Evolutionary conservation across 2,888 invertebrate species (phyloP).

Genomic region (Junonia oenone): DNA sequence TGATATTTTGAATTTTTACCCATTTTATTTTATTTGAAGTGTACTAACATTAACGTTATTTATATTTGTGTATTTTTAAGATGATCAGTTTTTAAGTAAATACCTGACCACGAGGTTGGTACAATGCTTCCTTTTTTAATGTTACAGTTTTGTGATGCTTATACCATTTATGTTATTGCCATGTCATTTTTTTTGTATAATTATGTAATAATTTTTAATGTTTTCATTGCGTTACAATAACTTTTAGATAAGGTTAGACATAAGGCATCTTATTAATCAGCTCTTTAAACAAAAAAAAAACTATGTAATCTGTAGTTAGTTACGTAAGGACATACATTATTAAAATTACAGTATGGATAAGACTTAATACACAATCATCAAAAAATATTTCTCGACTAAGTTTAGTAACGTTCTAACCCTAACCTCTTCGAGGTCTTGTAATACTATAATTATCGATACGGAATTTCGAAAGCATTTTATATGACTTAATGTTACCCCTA

Average conservation of each 20-base stretch:
- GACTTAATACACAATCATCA: constrained; percentile 8
- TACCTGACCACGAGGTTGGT: constrained; percentile 44
- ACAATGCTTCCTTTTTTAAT: constrained; percentile 71
- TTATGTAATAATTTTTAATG: constrained; percentile 47
- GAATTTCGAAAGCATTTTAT: constrained; percentile 55
- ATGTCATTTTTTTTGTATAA: constrained; percentile 42
- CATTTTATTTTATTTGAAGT: constrained; percentile 59
- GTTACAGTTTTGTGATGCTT: constrained; percentile 58
- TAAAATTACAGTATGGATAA: constrained; percentile 17
- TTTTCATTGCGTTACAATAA: constrained; percentile 66
- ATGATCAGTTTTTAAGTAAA: constrained; percentile 39
- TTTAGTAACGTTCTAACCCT: constrained; percentile 23
- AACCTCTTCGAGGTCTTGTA: constrained; percentile 4
- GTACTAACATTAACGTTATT: constrained; percentile 57
- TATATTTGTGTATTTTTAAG: constrained; percentile 54
- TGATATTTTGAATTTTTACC: constrained; percentile 77
- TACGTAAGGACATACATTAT: constrained; percentile 45
- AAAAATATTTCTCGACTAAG: constrained; percentile 2
- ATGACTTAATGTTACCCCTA: constrained; percentile 49
- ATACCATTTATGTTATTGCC: constrained; percentile 64
- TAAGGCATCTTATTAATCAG: constrained; percentile 65
- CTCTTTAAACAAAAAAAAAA: constrained; percentile 58
- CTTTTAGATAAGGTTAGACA: constrained; percentile 59
- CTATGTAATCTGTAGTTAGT: constrained; percentile 69
- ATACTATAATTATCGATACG: constrained; percentile 36